These are phyloP conservation scores for Dicyrtoma fusca DNA, from an alignment of 2,888 invertebrate species.

Conservation along the genomic window DNA sequence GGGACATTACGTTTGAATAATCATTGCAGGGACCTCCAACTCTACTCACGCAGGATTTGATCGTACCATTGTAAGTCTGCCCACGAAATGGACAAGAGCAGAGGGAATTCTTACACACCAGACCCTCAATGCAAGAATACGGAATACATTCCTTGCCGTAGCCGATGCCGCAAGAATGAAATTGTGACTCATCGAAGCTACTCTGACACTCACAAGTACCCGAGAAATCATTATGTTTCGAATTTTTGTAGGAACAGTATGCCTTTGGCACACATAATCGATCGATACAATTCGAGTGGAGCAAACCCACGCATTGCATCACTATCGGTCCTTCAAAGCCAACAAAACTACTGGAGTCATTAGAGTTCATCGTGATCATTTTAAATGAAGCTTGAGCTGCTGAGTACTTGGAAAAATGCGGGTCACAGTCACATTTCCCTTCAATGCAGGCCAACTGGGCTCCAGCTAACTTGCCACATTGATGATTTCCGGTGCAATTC, in stretches of 20 bases:
- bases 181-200: background rate
- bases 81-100: background rate
- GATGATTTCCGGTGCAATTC: background rate
- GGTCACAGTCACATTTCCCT: conserved; percentile 2
- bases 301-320: background rate
- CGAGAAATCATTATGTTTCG: background rate
- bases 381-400: background rate
- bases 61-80: background rate
- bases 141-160: background rate
- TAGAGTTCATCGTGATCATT: background rate
- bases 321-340: background rate
- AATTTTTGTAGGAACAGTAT: background rate
- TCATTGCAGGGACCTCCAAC: conserved; percentile 4
- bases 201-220: background rate
- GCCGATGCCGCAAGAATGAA: background rate
- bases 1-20: too few relatives aligned
- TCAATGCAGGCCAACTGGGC: background rate
- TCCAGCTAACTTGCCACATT: background rate
- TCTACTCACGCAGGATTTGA: background rate
- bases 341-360: background rate
- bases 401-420: background rate
- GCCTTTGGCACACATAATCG: background rate
- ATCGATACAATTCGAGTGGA: background rate
- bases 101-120: background rate
- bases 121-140: background rate